Evolutionary conservation across 2,888 invertebrate species (phyloP), one percentile per base, ranked within the genome.

Genomic region (Melinaea marsaeus): DNA sequence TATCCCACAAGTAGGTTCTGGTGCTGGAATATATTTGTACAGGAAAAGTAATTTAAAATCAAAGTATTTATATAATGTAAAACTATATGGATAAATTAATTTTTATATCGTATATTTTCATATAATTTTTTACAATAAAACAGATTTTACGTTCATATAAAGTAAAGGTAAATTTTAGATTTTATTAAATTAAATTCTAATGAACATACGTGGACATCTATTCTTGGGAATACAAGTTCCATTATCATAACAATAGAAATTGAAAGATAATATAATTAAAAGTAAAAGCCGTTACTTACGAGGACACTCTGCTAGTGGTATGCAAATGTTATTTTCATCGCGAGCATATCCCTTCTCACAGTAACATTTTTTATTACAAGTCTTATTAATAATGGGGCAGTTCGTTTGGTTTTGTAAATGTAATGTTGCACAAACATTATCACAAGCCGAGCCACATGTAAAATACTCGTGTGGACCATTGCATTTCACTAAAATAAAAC

Each of bases 341-440:
- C 81, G 72, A 13, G 81, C 79, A 48, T 74, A 75, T 2, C 74
- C 79, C 58, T 80, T 66, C 42, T 75, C 65, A 47, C 83, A 82
- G 60, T 80, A 81, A 62, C 83, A 83, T 67, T 54, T 73, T 34
- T 70, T 55, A 42, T 72, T 76, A 66, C 83, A 82, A 37, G 68
- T 54, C 35, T 47, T 54, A 33, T 63, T 67, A 11, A 58, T 2
- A 13, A 63, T 61, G n/a, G 62, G 62, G 9, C 67, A 67, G 34
- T 62, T 42, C 6, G 64, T 64, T 35, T 65, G 62, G 22, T 67
- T 67, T n/a, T 56, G 58, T 34, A 34, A 35, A 9, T 13, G 55
- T 22, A 67, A 37, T 2, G 60, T 64, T 0, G 60, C 42, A 42
- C 67, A 67, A 4, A 58, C 62, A 22, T 64, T 67, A 35, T 62